Percentiles rank a stretch among this genome's conserved stretches.
Conservation (phyloP, 1,140 invertebrate species). For the Centruroides sculpturatus region DNA sequence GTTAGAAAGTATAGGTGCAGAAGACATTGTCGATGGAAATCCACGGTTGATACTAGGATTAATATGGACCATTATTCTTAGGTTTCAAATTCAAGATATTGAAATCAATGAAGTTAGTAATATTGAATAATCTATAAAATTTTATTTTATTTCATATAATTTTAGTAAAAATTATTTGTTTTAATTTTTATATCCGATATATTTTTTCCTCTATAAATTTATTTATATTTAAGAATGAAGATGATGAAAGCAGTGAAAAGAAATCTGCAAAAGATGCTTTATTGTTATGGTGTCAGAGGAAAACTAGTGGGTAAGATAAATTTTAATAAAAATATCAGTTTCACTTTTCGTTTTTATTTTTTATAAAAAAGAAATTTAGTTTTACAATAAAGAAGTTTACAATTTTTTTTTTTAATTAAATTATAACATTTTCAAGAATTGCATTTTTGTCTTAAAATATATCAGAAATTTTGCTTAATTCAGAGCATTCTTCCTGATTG, state of each 20-base stretch:
- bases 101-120: constrained; percentile 36
- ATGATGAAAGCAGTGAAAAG: constrained; percentile 94
- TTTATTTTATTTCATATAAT: no score
- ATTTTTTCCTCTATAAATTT: no score
- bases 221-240: constrained; percentile 22
- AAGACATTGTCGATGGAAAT: constrained; percentile 98
- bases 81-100: constrained; percentile 82
- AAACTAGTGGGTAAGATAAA: constrained; percentile 60
- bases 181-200: no score
- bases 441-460: no score
- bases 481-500: no score
- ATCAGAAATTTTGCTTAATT: no score
- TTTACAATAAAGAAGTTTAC: background rate
- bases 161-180: no score
- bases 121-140: background rate
- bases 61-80: constrained; percentile 95
- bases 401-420: no score
- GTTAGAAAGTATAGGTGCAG: constrained; percentile 94
- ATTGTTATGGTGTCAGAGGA: constrained; percentile 94
- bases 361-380: background rate
- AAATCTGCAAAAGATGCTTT: constrained; percentile 98
- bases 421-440: no score
- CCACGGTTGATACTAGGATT: constrained; percentile 83
- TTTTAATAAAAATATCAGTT: background rate
- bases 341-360: background rate